Evolutionary conservation across 2,797 vertebrate species (phyloP).

Genomic region (Jordanella pulchra): DNA sequence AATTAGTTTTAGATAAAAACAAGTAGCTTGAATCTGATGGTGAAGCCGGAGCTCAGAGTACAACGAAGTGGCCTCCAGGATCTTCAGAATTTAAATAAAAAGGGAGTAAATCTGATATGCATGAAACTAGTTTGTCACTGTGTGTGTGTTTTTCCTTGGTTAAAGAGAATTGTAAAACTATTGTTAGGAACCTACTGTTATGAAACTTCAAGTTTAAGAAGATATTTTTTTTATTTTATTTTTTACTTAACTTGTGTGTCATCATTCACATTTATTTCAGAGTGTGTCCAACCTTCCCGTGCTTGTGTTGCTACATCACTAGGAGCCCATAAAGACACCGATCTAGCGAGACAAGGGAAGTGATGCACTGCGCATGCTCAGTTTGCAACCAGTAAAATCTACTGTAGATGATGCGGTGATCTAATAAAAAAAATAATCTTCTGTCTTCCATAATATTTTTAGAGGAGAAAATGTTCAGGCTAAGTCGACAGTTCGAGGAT

Average conservation of each 20-base stretch:
- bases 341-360: neutral
- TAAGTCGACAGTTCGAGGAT: constrained; percentile 15
- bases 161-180: neutral
- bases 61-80: no score
- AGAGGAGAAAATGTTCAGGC: constrained; percentile 9
- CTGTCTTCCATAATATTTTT: constrained; percentile 14
- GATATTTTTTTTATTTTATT: neutral
- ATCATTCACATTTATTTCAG: neutral
- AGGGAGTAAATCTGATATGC: no score
- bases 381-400: constrained; percentile 24
- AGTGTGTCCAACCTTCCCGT: neutral
- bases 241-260: neutral
- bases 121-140: no score
- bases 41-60: no score
- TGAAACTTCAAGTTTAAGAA: neutral
- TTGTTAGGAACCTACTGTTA: no score
- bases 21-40: no score
- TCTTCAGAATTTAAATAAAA: no score
- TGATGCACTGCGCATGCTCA: constrained; percentile 64
- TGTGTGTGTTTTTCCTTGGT: no score
- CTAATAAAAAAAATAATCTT: constrained; percentile 20
- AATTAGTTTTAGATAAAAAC: no score
- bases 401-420: constrained; percentile 57
- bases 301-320: constrained; percentile 11
- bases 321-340: constrained; percentile 45